A percentile compares a stretch with the other conserved stretches of the same genome.
These are phyloP conservation scores for Drosophila takahashii DNA, from an alignment of 1,140 invertebrate genomes.

Conservation along the genomic window DNA sequence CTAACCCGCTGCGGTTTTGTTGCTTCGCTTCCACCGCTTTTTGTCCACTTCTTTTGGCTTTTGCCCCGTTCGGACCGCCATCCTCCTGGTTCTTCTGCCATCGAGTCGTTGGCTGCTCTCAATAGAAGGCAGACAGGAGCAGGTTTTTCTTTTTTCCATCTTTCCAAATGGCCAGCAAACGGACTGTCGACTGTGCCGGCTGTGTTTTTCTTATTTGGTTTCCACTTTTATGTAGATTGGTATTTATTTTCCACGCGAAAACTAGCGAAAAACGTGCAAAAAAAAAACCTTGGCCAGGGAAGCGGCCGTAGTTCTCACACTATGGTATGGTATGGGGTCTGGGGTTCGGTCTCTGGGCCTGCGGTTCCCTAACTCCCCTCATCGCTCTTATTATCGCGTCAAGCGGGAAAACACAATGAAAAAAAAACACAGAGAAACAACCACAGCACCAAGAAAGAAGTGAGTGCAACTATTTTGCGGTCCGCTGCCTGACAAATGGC, in stretches of 20 bases:
- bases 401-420: slow-evolving; percentile 46
- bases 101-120: slow-evolving; percentile 44
- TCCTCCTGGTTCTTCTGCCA: slow-evolving; percentile 23
- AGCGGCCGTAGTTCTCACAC: slow-evolving; percentile 71
- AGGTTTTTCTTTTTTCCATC: slow-evolving; percentile 59
- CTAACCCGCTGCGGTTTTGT: slow-evolving; percentile 36
- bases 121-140: slow-evolving; percentile 61
- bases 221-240: slow-evolving; percentile 83
- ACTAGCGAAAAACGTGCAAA: slow-evolving; percentile 48
- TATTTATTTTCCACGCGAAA: slow-evolving; percentile 82
- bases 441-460: slow-evolving; percentile 47
- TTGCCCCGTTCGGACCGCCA: background rate
- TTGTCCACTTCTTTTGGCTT: slow-evolving; percentile 36
- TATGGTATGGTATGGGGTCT: slow-evolving; percentile 36
- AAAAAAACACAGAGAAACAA: slow-evolving; percentile 17
- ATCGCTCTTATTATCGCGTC: slow-evolving; percentile 82
- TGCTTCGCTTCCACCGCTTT: slow-evolving; percentile 40
- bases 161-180: slow-evolving; percentile 58
- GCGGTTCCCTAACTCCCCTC: slow-evolving; percentile 70
- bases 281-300: slow-evolving; percentile 26
- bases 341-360: slow-evolving; percentile 29
- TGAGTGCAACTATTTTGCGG: slow-evolving; percentile 79
- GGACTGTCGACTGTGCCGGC: slow-evolving; percentile 43
- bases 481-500: slow-evolving; percentile 80
- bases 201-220: slow-evolving; percentile 77